These are phyloP conservation scores for Tamias sibiricus DNA, from an alignment of 2,113 vertebrate genomes.

Conservation along the genomic window DNA sequence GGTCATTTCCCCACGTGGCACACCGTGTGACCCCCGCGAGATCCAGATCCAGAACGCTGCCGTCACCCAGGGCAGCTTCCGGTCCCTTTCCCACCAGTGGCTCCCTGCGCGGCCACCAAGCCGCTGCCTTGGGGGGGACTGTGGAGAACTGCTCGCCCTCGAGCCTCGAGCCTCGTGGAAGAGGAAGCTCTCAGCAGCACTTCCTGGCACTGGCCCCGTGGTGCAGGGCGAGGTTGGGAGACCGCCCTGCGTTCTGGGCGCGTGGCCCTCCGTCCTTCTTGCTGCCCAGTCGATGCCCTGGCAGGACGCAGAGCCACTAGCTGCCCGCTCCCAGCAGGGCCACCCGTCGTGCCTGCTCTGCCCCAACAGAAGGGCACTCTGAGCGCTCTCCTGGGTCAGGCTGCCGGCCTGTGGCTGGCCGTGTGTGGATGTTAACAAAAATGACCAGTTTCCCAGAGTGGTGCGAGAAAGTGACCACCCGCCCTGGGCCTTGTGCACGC, in stretches of 20 bases:
- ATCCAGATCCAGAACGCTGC: not conserved
- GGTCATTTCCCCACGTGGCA: accelerated
- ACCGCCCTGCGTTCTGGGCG: no score
- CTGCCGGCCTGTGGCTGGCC: not conserved
- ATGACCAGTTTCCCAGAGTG: not conserved
- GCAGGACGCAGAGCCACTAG: no score
- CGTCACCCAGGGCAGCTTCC: accelerated
- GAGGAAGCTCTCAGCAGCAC: accelerated
- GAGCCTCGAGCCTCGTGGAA: accelerated
- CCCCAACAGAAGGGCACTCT: no score
- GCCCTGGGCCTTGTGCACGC: no score
- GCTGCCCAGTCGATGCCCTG: no score
- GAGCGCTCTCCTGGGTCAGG: not conserved
- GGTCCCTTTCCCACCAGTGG: not conserved
- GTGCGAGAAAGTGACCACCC: not conserved
- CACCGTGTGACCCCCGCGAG: no score
- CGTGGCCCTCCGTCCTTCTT: no score
- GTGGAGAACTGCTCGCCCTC: accelerated
- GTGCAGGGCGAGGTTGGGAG: no score
- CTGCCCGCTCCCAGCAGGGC: no score
- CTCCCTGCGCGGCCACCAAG: no score
- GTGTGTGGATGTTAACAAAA: not conserved
- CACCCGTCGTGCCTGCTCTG: no score
- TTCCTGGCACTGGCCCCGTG: no score
- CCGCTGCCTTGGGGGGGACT: not conserved